These are phyloP conservation scores for Zaprionus taronus DNA, from an alignment of 1,140 invertebrate species.

Conservation along the genomic window DNA sequence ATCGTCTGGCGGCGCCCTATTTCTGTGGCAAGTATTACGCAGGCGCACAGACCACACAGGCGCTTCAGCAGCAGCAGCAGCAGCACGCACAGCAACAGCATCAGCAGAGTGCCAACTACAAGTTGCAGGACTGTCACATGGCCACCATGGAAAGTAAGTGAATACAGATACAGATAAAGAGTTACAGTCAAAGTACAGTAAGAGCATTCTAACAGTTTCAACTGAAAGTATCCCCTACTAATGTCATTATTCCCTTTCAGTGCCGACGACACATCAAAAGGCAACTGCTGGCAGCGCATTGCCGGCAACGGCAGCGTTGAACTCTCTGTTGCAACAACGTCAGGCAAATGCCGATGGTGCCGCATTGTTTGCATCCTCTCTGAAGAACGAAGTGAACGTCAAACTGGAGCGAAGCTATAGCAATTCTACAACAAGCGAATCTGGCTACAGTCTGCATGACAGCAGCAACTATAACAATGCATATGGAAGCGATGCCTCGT, in stretches of 20 bases:
- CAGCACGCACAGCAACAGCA: constrained; percentile 35
- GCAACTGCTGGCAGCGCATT: constrained; percentile 19
- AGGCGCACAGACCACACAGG: constrained; percentile 36
- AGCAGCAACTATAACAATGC: constrained; percentile 61
- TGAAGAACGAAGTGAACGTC: constrained; percentile 61
- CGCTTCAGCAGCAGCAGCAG: constrained; percentile 41
- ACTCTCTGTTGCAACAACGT: constrained; percentile 68
- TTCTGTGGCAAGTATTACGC: constrained; percentile 79
- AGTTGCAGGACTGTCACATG: constrained; percentile 76
- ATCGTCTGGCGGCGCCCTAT: constrained; percentile 72
- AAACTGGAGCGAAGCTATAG: constrained; percentile 75
- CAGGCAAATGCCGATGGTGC: constrained; percentile 69
- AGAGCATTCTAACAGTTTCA: background rate
- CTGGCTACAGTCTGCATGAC: constrained; percentile 63
- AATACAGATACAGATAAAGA: background rate
- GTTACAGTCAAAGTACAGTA: background rate
- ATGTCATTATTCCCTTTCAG: constrained; percentile 6
- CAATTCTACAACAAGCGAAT: constrained; percentile 72
- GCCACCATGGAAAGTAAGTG: constrained; percentile 73
- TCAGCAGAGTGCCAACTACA: constrained; percentile 60
- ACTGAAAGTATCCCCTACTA: background rate
- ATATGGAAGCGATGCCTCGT: constrained; percentile 56
- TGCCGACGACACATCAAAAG: constrained; percentile 17
- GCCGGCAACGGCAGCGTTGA: constrained; percentile 66
- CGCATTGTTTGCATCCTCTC: constrained; percentile 47